A percentile compares a stretch with the other conserved stretches of the same genome.
These are phyloP conservation scores for Amphiprion ocellaris DNA, from an alignment of 2,113 vertebrate genomes.

Conservation along the genomic window DNA sequence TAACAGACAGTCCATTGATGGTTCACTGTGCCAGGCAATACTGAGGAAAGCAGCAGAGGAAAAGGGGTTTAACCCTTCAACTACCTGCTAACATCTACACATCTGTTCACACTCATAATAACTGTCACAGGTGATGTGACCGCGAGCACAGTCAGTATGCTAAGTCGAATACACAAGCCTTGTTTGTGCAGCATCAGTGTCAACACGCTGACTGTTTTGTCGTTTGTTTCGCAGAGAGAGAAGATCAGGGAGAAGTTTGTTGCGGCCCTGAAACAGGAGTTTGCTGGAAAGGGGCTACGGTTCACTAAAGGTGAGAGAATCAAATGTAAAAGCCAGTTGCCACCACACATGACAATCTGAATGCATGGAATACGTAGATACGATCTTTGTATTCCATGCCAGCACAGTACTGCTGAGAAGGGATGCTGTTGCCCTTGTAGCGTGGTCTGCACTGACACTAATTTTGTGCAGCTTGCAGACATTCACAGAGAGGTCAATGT, in stretches of 20 bases:
- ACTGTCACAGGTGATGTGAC: no score
- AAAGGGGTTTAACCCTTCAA: slow-evolving; percentile 34
- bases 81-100: not conserved
- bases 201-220: not conserved
- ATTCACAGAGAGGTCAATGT: no score
- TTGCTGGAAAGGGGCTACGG: slow-evolving; percentile 94
- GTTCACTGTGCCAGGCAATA: slow-evolving; percentile 6
- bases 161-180: not conserved
- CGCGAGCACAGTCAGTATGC: no score
- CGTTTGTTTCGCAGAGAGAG: slow-evolving; percentile 88
- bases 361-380: not conserved
- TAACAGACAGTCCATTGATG: slow-evolving; percentile 42
- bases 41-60: slow-evolving; percentile 19
- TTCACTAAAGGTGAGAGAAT: slow-evolving; percentile 91
- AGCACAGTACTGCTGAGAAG: no score
- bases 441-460: no score
- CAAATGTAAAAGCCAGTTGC: not conserved
- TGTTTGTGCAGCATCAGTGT: not conserved
- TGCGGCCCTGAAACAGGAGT: slow-evolving; percentile 92
- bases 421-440: no score
- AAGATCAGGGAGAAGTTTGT: slow-evolving; percentile 97
- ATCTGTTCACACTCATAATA: not conserved
- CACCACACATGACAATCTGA: not conserved
- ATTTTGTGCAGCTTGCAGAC: no score
- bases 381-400: no score